Conservation (phyloP, 2,113 vertebrate species). For the Sclerurus mexicanus region DNA sequence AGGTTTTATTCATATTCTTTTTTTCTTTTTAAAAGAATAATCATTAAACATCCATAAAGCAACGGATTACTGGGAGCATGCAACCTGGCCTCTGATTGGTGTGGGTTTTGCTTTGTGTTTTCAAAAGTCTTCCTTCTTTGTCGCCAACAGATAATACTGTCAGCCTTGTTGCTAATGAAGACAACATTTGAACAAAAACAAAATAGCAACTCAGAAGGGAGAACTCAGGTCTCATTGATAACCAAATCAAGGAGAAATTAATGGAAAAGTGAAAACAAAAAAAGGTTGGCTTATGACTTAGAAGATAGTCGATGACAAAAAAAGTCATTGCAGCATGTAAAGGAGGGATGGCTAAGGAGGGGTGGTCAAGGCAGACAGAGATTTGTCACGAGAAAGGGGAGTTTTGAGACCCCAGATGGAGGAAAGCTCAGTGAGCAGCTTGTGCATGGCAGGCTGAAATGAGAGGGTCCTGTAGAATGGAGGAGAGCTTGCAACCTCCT, state of each 20-base stretch:
- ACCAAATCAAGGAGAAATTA: not conserved
- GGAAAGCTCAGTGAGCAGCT: not conserved
- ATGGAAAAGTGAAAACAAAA: not conserved
- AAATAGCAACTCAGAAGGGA: not conserved
- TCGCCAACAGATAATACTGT: not conserved
- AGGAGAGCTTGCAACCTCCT: not conserved
- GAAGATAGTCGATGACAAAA: not conserved
- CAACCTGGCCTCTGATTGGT: not conserved
- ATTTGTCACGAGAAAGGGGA: not conserved
- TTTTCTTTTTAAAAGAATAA: not conserved
- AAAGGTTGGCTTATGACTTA: not conserved
- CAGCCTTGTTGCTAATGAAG: not conserved
- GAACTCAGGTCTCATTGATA: not conserved
- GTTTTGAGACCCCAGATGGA: not conserved
- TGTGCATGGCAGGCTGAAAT: not conserved
- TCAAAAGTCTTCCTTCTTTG: not conserved
- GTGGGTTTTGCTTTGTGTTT: not conserved
- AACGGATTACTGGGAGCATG: not conserved
- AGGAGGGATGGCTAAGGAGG: not conserved
- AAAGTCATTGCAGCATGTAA: not conserved
- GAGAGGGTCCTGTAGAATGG: not conserved
- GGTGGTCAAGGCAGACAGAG: not conserved
- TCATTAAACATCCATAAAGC: not conserved
- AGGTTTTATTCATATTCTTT: not conserved
- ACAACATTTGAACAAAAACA: not conserved